Evolutionary conservation across 1,140 invertebrate genomes (phyloP).

Genomic region (Parasteatoda tepidariorum): DNA sequence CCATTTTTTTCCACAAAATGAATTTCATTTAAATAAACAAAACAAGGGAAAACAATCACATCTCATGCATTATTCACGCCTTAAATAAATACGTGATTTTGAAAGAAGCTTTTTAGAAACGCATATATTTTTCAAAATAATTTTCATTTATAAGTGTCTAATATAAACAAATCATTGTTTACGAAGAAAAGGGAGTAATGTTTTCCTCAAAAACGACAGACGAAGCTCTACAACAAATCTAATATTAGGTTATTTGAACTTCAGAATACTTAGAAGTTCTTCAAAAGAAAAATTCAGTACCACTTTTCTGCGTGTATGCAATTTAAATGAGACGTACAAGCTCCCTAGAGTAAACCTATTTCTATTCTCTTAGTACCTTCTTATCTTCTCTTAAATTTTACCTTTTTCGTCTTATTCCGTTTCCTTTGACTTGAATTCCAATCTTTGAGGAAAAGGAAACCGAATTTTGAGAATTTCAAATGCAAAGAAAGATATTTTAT

Average conservation of each 20-base stretch:
- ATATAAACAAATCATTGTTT: slow-evolving; percentile 15
- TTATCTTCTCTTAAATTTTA: not conserved
- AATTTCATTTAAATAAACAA: too few relatives aligned
- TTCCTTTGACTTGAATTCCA: slow-evolving; percentile 5
- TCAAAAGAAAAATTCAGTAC: not conserved
- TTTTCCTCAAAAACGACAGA: not conserved
- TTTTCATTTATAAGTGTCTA: not conserved
- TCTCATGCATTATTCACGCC: too few relatives aligned
- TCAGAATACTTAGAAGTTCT: slow-evolving; percentile 26
- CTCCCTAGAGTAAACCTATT: slow-evolving; percentile 1
- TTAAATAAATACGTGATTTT: too few relatives aligned
- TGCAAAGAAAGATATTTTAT: too few relatives aligned
- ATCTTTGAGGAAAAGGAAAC: slow-evolving; percentile 21
- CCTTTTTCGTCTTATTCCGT: slow-evolving; percentile 2
- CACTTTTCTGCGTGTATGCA: not conserved
- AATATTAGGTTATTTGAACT: slow-evolving; percentile 20
- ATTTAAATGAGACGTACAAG: slow-evolving; percentile 31
- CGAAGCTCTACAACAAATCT: not conserved
- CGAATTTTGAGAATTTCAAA: slow-evolving; percentile 14
- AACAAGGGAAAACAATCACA: too few relatives aligned
- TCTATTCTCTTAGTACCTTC: slow-evolving; percentile 16
- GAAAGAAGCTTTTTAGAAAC: too few relatives aligned
- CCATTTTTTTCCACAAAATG: too few relatives aligned
- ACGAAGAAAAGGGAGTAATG: not conserved
- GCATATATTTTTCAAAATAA: too few relatives aligned